Percentiles rank a stretch among this genome's conserved stretches.
Conservation (phyloP, 2,888 invertebrate genomes). For the Sipha maydis region DNA sequence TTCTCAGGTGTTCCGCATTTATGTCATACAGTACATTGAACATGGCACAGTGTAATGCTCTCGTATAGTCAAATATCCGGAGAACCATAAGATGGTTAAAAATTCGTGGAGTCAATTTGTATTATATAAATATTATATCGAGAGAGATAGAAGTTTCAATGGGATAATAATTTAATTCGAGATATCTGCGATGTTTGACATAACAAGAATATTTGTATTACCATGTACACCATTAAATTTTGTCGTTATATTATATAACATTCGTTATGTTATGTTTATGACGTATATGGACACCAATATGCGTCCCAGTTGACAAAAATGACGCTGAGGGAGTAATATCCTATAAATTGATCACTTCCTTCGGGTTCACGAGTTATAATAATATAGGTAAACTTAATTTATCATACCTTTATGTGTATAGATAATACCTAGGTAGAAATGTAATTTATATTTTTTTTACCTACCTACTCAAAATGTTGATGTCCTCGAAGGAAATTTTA, state of each 20-base stretch:
- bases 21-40: not conserved
- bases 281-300: not conserved
- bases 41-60: not conserved
- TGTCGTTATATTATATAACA: not conserved
- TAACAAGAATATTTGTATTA: not conserved
- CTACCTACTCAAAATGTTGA: not conserved
- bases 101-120: not conserved
- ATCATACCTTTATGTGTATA: not conserved
- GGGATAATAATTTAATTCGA: not conserved
- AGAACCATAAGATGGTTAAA: no score
- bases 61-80: no score
- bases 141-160: not conserved
- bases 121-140: not conserved
- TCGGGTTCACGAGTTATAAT: no score
- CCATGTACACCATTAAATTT: not conserved
- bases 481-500: not conserved
- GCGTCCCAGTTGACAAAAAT: not conserved
- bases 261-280: not conserved
- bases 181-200: not conserved
- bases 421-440: not conserved
- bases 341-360: no score
- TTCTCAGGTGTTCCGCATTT: not conserved
- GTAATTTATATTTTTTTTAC: not conserved
- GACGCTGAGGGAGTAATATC: not conserved
- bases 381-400: no score